Evolutionary conservation across 1,140 invertebrate genomes (phyloP).

Genomic region (Drosophila asahinai): DNA sequence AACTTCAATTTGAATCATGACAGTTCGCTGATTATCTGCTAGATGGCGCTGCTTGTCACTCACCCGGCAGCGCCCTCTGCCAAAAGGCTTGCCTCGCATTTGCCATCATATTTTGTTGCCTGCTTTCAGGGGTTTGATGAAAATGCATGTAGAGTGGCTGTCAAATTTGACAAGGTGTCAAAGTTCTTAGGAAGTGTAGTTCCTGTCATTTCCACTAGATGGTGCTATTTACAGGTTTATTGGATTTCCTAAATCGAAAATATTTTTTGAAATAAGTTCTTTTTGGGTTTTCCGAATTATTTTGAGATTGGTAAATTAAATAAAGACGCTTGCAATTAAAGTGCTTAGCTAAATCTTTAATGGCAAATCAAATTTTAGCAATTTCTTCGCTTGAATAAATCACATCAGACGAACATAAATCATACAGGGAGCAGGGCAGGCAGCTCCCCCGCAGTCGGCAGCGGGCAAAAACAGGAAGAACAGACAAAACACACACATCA

Average conservation of each 20-base stretch:
- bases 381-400: slow-evolving; percentile 81
- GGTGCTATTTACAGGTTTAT: neutral
- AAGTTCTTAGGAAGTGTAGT: neutral
- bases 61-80: neutral
- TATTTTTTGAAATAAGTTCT: no score
- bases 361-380: slow-evolving; percentile 78
- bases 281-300: no score
- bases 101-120: neutral
- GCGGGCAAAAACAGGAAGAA: slow-evolving; percentile 54
- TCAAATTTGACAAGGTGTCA: slow-evolving; percentile 27
- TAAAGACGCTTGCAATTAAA: slow-evolving; percentile 43
- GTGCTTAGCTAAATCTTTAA: slow-evolving; percentile 56
- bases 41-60: slow-evolving; percentile 41
- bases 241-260: neutral
- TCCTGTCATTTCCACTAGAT: neutral
- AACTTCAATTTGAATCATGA: neutral
- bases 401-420: slow-evolving; percentile 83
- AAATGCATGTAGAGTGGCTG: slow-evolving; percentile 7
- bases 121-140: slow-evolving; percentile 23
- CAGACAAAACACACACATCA: slow-evolving; percentile 79
- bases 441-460: slow-evolving; percentile 30
- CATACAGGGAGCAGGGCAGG: slow-evolving; percentile 65
- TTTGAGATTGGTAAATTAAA: neutral
- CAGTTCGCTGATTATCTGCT: slow-evolving; percentile 16
- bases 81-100: neutral